Percentiles rank a stretch among this genome's conserved stretches.
Evolutionary conservation across 2,113 vertebrate species (phyloP).

Genomic region (Rhinopomastus cyanomelas): DNA sequence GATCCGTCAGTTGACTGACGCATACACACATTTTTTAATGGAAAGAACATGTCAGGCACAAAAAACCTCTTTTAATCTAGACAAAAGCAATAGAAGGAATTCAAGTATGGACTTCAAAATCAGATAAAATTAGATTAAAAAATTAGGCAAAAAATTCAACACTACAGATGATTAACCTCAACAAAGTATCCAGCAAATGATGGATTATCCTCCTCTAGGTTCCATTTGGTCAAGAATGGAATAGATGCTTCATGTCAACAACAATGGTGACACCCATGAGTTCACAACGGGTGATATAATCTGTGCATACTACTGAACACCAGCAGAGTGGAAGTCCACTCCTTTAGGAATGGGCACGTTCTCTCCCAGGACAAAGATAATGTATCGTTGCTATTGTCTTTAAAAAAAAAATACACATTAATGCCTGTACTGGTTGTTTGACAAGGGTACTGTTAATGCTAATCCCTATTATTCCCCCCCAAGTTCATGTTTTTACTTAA

Average conservation of each 20-base stretch:
- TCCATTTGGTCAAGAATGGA: neutral
- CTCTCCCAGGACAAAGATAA: neutral
- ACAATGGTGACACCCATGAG: neutral
- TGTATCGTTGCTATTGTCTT: neutral
- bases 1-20: neutral
- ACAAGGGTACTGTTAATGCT: neutral
- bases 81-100: neutral
- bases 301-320: neutral
- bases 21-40: neutral
- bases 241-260: neutral
- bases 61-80: neutral
- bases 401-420: neutral
- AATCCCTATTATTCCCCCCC: neutral
- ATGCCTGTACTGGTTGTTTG: neutral
- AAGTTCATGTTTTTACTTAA: neutral
- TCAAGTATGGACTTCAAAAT: neutral
- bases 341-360: neutral
- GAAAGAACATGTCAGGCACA: neutral
- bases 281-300: neutral
- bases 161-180: neutral
- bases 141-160: neutral
- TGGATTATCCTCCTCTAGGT: neutral
- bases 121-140: neutral
- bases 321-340: neutral
- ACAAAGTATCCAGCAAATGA: neutral